A percentile compares a stretch with the other conserved stretches of the same genome.
phyloP scores from a whole-genome alignment of 2,113 vertebrate genomes.

The Salvelinus namaycush region DNA sequence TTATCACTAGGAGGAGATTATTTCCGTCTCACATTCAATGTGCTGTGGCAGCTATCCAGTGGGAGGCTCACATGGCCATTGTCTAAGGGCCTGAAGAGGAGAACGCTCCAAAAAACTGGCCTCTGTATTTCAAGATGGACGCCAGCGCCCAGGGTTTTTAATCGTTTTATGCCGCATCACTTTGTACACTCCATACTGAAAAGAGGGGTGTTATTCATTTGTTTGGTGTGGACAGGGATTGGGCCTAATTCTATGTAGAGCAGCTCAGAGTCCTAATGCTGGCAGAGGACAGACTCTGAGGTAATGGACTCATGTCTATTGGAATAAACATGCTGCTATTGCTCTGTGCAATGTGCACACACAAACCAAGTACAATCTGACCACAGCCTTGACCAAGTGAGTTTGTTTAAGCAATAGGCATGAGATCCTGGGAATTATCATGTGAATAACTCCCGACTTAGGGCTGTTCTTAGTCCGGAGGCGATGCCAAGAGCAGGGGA shows the following conservation, averaged over 20 bases:
- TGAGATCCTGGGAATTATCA: too few species aligned
- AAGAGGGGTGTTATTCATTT: slow-evolving; percentile 31
- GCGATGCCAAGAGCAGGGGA: too few species aligned
- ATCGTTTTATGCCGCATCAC: slow-evolving; percentile 35
- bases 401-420: not conserved
- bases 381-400: not conserved
- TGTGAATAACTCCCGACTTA: too few species aligned
- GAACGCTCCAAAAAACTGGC: slow-evolving; percentile 34
- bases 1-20: slow-evolving; percentile 65
- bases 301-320: not conserved
- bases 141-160: slow-evolving; percentile 29
- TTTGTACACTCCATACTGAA: slow-evolving; percentile 31
- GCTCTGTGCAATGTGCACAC: slow-evolving; percentile 4
- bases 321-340: slow-evolving; percentile 22
- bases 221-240: slow-evolving; percentile 13
- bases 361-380: slow-evolving; percentile 21
- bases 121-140: not conserved
- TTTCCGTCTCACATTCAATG: slow-evolving; percentile 49
- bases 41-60: slow-evolving; percentile 57
- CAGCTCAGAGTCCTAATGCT: not conserved
- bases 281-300: not conserved
- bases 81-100: slow-evolving; percentile 44
- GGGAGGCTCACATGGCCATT: slow-evolving; percentile 48
- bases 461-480: too few species aligned
- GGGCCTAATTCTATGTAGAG: slow-evolving; percentile 6